These are phyloP conservation scores for Protaetia brevitarsis DNA, from an alignment of 1,140 invertebrate species.

Conservation along the genomic window DNA sequence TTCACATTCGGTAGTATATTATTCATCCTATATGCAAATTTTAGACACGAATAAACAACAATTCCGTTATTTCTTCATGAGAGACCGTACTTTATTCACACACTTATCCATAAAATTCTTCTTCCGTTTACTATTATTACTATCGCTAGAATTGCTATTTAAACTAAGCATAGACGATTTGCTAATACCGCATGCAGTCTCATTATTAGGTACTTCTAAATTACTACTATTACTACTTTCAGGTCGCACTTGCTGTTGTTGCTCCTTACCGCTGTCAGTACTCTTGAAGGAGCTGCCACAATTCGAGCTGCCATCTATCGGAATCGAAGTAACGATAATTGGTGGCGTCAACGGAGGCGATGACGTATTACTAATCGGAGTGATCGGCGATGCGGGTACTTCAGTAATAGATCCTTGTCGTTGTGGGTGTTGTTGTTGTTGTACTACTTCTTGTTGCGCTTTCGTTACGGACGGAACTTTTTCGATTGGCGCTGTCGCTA, in stretches of 20 bases:
- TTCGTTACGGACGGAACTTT: constrained; percentile 26
- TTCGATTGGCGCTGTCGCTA: constrained; percentile 26
- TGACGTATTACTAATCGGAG: too few species aligned
- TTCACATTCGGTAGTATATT: not conserved
- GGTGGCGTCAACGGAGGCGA: too few species aligned
- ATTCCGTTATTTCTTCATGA: constrained; percentile 64
- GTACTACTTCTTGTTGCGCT: not conserved
- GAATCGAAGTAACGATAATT: not conserved
- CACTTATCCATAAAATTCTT: constrained; percentile 75
- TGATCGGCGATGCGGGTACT: too few species aligned
- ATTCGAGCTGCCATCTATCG: not conserved
- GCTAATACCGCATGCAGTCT: constrained; percentile 31
- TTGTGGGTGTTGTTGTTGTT: too few species aligned
- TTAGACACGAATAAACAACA: constrained; percentile 21
- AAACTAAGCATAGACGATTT: constrained; percentile 44
- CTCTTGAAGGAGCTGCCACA: constrained; percentile 29
- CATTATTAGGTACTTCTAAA: constrained; percentile 23
- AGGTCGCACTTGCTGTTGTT: constrained; percentile 23
- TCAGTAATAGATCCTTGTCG: too few species aligned
- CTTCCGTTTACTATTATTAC: constrained; percentile 63
- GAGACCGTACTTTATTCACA: constrained; percentile 71
- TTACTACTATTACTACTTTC: too few species aligned
- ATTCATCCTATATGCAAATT: constrained; percentile 14
- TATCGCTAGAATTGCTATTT: constrained; percentile 42
- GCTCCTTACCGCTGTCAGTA: too few species aligned